Conservation (phyloP, 1,140 invertebrate genomes). For the Hetaerina americana region DNA sequence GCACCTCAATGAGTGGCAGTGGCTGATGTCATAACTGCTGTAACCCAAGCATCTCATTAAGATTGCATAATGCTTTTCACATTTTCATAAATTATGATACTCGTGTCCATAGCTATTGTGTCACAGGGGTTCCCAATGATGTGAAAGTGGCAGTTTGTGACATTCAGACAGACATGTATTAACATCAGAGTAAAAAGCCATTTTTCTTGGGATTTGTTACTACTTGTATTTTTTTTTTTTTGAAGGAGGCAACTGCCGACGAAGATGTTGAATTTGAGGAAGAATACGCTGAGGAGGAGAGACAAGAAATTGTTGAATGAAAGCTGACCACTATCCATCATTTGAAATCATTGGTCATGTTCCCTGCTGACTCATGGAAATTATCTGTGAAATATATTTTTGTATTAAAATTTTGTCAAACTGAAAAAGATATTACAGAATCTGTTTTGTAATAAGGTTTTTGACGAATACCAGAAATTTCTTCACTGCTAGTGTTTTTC, state of each 20-base stretch:
- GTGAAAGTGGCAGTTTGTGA: conserved; percentile 34
- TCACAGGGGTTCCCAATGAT: conserved; percentile 48
- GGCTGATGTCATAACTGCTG: neutral
- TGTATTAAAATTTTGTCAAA: too few relatives aligned
- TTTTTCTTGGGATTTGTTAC: neutral
- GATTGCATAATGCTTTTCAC: neutral
- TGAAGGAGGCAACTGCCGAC: conserved; percentile 21
- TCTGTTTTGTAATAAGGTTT: too few relatives aligned
- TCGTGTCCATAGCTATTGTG: conserved; percentile 14
- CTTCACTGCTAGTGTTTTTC: too few relatives aligned
- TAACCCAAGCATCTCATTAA: neutral
- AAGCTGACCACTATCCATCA: too few relatives aligned
- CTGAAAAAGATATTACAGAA: too few relatives aligned
- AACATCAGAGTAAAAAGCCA: conserved; percentile 21
- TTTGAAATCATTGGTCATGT: too few relatives aligned
- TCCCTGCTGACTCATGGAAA: too few relatives aligned
- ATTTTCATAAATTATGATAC: neutral
- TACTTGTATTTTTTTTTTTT: neutral
- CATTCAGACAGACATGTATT: conserved; percentile 34
- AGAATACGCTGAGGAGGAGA: conserved; percentile 9
- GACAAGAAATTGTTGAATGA: neutral
- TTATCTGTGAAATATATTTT: too few relatives aligned
- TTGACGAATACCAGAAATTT: too few relatives aligned
- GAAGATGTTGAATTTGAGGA: conserved; percentile 24
- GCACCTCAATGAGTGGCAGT: too few relatives aligned